A percentile compares a stretch with the other conserved stretches of the same genome.
Evolutionary conservation across 2,113 vertebrate genomes (phyloP).

Genomic region (Colaptes auratus): DNA sequence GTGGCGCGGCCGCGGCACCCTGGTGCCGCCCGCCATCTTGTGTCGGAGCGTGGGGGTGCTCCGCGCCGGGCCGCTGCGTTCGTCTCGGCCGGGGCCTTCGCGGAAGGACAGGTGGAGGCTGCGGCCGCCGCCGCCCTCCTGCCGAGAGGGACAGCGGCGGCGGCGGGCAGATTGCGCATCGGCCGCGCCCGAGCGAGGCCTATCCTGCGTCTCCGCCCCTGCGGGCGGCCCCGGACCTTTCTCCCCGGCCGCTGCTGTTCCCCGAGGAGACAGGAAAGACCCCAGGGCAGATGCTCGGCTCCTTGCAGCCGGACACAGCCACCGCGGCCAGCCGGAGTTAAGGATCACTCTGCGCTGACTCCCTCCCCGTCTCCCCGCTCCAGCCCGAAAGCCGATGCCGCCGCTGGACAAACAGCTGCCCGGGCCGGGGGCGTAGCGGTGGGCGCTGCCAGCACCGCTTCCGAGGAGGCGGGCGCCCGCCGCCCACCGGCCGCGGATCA

Average conservation of each 20-base stretch:
- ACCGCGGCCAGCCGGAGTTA: not conserved
- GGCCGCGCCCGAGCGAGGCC: not conserved
- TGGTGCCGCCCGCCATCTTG: not conserved
- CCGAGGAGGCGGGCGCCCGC: not conserved
- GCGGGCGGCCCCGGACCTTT: not conserved
- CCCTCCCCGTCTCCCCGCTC: not conserved
- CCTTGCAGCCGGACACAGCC: not conserved
- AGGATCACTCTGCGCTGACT: not conserved
- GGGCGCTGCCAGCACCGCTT: not conserved
- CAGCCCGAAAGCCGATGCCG: not conserved
- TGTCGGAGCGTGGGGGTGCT: not conserved
- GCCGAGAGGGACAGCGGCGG: not conserved
- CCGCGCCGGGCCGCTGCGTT: not conserved
- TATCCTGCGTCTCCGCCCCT: not conserved
- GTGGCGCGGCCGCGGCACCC: not conserved
- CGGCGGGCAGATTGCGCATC: not conserved
- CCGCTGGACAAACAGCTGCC: not conserved
- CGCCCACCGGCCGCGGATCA: not conserved
- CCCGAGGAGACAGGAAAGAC: not conserved
- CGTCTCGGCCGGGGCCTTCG: not conserved
- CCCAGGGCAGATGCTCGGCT: not conserved
- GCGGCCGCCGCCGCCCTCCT: not conserved
- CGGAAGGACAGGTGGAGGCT: not conserved
- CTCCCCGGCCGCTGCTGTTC: not conserved
- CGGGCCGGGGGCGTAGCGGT: not conserved